Evolutionary conservation across 1,140 invertebrate species (phyloP).

Genomic region (Drosophila lowei): DNA sequence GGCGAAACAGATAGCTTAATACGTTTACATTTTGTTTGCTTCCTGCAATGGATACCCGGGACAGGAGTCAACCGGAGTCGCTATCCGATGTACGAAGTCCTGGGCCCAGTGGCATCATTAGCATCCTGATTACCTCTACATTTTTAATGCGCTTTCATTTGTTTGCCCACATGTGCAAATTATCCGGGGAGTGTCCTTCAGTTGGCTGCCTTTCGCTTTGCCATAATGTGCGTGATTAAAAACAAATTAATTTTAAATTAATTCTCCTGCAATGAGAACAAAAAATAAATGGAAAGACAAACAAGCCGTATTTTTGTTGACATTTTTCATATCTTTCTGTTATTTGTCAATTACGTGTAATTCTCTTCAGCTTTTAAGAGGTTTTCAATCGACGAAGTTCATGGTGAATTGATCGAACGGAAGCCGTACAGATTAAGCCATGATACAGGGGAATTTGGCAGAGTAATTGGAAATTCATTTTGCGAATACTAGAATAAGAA

Average conservation of each 20-base stretch:
- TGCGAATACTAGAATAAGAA: no score
- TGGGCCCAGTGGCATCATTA: conserved; percentile 28
- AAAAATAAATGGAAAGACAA: background rate
- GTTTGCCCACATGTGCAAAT: conserved; percentile 60
- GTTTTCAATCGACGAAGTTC: no score
- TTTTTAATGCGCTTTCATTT: conserved; percentile 68
- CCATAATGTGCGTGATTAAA: conserved; percentile 54
- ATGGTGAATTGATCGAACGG: no score
- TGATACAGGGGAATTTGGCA: no score
- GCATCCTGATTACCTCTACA: conserved; percentile 61
- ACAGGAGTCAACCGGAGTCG: conserved; percentile 1
- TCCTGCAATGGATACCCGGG: conserved; percentile 15
- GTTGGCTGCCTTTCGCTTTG: conserved; percentile 9
- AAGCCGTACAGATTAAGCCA: no score
- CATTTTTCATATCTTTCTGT: no score
- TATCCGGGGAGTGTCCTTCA: conserved; percentile 24
- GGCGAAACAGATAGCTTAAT: conserved; percentile 63
- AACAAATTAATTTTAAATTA: conserved; percentile 73
- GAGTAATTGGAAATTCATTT: no score
- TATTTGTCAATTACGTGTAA: no score
- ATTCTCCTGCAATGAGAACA: conserved; percentile 29
- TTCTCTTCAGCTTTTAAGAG: no score
- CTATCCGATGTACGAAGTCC: background rate
- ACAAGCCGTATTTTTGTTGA: no score
- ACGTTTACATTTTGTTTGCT: conserved; percentile 40